Evolutionary conservation across 2,797 vertebrate species (phyloP).

Genomic region (Epinephelus awoara): DNA sequence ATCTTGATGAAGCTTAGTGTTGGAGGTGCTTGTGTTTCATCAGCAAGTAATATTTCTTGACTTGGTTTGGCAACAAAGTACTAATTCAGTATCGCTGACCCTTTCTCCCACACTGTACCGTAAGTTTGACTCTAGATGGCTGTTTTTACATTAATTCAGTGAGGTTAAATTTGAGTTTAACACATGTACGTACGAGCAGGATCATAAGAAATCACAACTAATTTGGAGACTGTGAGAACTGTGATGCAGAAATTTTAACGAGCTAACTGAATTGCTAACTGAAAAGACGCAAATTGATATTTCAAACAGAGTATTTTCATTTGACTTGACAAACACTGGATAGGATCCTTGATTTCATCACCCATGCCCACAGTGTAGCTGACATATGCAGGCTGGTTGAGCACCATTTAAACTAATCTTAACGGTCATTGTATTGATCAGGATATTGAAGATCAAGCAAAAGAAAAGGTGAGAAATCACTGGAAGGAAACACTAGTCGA

Average conservation of each 20-base stretch:
- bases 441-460: not conserved
- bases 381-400: not conserved
- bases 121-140: too few relatives aligned
- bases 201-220: too few relatives aligned
- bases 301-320: not conserved
- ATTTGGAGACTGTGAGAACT: too few relatives aligned
- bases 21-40: slow-evolving; percentile 6
- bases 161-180: too few relatives aligned
- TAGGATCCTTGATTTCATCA: not conserved
- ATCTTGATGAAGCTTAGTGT: not conserved
- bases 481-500: slow-evolving; percentile 23
- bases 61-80: not conserved
- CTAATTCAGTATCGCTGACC: not conserved
- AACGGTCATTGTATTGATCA: not conserved
- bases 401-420: not conserved
- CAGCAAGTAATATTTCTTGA: slow-evolving; percentile 10
- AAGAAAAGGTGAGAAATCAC: slow-evolving; percentile 16
- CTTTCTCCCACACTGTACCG: too few relatives aligned
- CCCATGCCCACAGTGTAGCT: not conserved
- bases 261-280: not conserved
- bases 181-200: too few relatives aligned
- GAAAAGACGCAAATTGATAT: not conserved
- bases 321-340: not conserved
- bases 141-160: too few relatives aligned
- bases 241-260: not conserved